phyloP scores from a whole-genome alignment of 1,140 invertebrate genomes.

The Sitophilus oryzae region DNA sequence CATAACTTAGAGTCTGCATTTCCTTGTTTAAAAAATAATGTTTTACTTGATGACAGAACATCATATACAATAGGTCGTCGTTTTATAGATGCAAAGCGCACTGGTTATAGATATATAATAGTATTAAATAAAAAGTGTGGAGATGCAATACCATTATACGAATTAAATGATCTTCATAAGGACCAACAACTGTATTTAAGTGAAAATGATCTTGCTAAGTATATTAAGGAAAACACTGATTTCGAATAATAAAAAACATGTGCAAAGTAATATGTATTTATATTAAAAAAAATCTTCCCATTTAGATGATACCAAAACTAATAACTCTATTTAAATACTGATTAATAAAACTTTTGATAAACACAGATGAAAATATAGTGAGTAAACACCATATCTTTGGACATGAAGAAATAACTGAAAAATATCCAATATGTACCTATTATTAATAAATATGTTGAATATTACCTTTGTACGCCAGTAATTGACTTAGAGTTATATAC shows the following conservation, averaged over 20 bases:
- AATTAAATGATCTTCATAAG: constrained; percentile 51
- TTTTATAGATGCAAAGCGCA: constrained; percentile 58
- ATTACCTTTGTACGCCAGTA: constrained; percentile 40
- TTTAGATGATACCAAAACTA: not conserved
- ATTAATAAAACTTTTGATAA: constrained; percentile 15
- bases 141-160: constrained; percentile 50
- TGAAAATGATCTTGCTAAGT: constrained; percentile 29
- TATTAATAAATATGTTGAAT: constrained; percentile 9
- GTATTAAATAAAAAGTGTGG: constrained; percentile 60
- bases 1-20: constrained; percentile 32
- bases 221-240: constrained; percentile 17
- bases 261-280: too few relatives aligned
- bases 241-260: not conserved
- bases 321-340: not conserved
- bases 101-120: constrained; percentile 71
- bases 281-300: not conserved
- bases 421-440: constrained; percentile 5
- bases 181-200: constrained; percentile 30
- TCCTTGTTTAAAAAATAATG: constrained; percentile 51
- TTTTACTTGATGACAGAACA: constrained; percentile 74
- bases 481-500: constrained; percentile 40
- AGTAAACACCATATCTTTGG: constrained; percentile 38
- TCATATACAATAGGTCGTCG: constrained; percentile 73
- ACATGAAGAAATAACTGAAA: constrained; percentile 34
- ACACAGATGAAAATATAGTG: constrained; percentile 31